These are phyloP conservation scores for Malthinus seriepunctatus DNA, from an alignment of 2,888 invertebrate species.

Conservation along the genomic window DNA sequence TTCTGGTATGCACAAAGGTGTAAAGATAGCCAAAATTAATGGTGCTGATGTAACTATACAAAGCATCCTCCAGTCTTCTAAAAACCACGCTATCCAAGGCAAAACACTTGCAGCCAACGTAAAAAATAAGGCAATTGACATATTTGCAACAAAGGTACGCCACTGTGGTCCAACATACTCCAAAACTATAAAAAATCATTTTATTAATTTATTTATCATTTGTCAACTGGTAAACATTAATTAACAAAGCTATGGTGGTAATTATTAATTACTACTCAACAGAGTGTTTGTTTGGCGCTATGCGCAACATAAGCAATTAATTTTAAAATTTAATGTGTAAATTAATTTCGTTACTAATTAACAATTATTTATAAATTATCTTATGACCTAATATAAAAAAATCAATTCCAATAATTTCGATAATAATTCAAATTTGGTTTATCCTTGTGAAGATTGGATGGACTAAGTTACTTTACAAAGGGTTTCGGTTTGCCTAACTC, in stretches of 20 bases:
- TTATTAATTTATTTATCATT: background rate
- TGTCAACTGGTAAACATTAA: constrained; percentile 1
- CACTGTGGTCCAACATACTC: constrained; percentile 90
- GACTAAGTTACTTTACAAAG: too few species aligned
- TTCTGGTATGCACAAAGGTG: constrained; percentile 81
- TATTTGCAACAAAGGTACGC: constrained; percentile 88
- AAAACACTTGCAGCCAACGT: constrained; percentile 77
- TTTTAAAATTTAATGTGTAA: too few species aligned
- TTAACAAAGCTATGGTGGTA: background rate
- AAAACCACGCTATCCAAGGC: constrained; percentile 83
- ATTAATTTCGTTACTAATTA: too few species aligned
- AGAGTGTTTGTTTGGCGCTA: background rate
- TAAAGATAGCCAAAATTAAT: constrained; percentile 68
- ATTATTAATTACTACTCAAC: too few species aligned
- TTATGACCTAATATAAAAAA: too few species aligned
- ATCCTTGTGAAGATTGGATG: background rate
- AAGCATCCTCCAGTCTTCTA: constrained; percentile 79
- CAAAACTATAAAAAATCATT: constrained; percentile 63
- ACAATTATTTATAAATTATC: too few species aligned
- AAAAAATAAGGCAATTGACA: constrained; percentile 89
- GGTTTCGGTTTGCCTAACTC: too few species aligned
- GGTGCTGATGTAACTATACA: constrained; percentile 82
- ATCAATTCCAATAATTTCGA: too few species aligned
- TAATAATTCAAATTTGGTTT: background rate
- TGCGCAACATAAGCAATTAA: too few species aligned